Conservation (phyloP, 2,797 vertebrate species). For the Gymnocypris eckloni region DNA sequence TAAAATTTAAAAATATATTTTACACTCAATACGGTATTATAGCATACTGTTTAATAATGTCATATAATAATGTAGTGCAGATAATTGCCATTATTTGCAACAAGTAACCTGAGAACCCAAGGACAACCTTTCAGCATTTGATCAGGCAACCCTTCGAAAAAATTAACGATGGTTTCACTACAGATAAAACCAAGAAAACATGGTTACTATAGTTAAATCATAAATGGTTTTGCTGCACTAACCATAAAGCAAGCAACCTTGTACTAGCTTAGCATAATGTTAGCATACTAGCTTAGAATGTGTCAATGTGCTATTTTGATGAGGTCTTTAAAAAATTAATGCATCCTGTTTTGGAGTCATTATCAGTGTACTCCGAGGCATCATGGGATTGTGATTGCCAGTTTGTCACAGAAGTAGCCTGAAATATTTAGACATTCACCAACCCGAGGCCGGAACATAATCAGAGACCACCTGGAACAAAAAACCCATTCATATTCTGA, state of each 20-base stretch:
- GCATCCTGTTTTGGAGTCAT: background rate
- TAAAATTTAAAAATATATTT: no score
- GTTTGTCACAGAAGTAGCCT: slow-evolving; percentile 9
- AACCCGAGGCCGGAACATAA: slow-evolving; percentile 17
- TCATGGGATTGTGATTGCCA: background rate
- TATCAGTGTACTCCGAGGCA: background rate
- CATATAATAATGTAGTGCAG: no score
- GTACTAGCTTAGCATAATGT: background rate
- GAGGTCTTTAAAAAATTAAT: background rate
- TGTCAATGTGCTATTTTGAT: background rate
- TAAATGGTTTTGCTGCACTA: no score
- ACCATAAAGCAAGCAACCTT: background rate
- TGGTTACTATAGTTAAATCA: no score
- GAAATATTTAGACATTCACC: slow-evolving; percentile 38
- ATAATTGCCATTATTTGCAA: no score
- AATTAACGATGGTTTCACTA: no score
- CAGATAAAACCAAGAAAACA: no score
- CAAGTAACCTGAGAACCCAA: no score
- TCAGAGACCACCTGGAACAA: background rate
- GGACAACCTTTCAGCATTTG: no score
- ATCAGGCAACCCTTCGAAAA: no score
- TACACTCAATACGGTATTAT: no score
- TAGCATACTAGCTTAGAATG: background rate
- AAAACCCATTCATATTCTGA: slow-evolving; percentile 22
- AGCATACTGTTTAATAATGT: no score